These are phyloP conservation scores for Danio tinwini DNA, from an alignment of 2,797 vertebrate species.

Conservation along the genomic window DNA sequence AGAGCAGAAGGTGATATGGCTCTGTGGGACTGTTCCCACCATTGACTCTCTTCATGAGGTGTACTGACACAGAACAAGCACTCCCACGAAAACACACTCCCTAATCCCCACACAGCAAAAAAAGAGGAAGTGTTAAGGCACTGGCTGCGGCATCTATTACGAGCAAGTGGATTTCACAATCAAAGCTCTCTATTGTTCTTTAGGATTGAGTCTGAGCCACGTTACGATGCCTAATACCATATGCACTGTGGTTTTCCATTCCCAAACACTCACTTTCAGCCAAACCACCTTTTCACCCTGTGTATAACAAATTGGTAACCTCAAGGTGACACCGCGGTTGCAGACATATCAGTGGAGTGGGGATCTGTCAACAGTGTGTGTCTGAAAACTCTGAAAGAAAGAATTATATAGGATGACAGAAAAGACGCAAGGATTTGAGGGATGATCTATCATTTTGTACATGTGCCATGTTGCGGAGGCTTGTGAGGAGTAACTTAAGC, in stretches of 20 bases:
- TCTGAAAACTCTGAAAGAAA: slow-evolving; percentile 49
- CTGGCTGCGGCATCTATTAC: slow-evolving; percentile 70
- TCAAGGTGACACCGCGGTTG: slow-evolving; percentile 31
- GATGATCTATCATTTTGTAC: slow-evolving; percentile 51
- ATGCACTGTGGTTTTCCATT: slow-evolving; percentile 64
- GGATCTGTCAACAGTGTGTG: slow-evolving; percentile 36
- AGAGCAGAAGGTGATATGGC: slow-evolving; percentile 32
- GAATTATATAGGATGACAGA: slow-evolving; percentile 51
- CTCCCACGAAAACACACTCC: slow-evolving; percentile 38
- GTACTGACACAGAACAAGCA: slow-evolving; percentile 48
- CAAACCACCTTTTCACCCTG: slow-evolving; percentile 51
- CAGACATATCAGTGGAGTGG: slow-evolving; percentile 22
- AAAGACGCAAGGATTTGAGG: slow-evolving; percentile 50
- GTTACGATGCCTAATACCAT: slow-evolving; percentile 64
- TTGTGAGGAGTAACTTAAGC: slow-evolving; percentile 53
- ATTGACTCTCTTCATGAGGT: slow-evolving; percentile 37
- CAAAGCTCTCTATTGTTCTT: slow-evolving; percentile 73
- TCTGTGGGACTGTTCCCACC: slow-evolving; percentile 27
- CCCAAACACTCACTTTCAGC: slow-evolving; percentile 46
- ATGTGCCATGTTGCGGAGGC: slow-evolving; percentile 46
- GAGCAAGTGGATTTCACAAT: slow-evolving; percentile 66
- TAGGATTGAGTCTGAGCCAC: slow-evolving; percentile 66
- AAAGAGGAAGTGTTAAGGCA: slow-evolving; percentile 65
- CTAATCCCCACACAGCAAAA: slow-evolving; percentile 42
- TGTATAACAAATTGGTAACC: slow-evolving; percentile 46